These are phyloP conservation scores for Neolamprologus sp. DNA, from an alignment of 2,113 vertebrate species.

Conservation along the genomic window DNA sequence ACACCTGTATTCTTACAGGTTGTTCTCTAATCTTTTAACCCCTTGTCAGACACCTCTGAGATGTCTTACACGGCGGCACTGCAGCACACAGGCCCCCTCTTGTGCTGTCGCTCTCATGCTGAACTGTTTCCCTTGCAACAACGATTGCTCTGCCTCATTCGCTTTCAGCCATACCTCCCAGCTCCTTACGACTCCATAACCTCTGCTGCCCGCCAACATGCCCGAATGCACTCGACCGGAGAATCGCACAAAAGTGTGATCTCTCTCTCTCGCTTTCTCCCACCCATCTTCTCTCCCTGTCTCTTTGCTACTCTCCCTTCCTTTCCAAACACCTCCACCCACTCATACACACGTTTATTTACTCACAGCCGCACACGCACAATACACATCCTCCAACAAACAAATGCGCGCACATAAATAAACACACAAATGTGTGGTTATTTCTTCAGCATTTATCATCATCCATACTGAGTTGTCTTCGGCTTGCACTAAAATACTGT, in stretches of 20 bases:
- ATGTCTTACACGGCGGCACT: neutral
- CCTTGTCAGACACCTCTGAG: conserved; percentile 26
- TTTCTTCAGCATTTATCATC: neutral
- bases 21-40: conserved; percentile 34
- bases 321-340: neutral
- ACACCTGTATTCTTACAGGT: conserved; percentile 26
- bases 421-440: neutral
- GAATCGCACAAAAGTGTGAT: conserved; percentile 15
- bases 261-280: neutral
- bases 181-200: conserved; percentile 9
- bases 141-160: conserved; percentile 33
- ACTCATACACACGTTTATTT: neutral
- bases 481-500: conserved; percentile 3
- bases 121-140: conserved; percentile 35
- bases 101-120: neutral
- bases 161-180: conserved; percentile 27
- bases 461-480: conserved; percentile 1
- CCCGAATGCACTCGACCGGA: neutral
- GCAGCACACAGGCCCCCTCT: neutral
- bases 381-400: conserved; percentile 8
- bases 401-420: neutral
- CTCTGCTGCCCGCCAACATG: neutral
- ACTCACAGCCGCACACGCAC: neutral
- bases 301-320: neutral
- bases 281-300: neutral